A percentile compares a stretch with the other conserved stretches of the same genome.
These are phyloP conservation scores for Melipona bicolor DNA, from an alignment of 2,888 invertebrate genomes.

Conservation along the genomic window DNA sequence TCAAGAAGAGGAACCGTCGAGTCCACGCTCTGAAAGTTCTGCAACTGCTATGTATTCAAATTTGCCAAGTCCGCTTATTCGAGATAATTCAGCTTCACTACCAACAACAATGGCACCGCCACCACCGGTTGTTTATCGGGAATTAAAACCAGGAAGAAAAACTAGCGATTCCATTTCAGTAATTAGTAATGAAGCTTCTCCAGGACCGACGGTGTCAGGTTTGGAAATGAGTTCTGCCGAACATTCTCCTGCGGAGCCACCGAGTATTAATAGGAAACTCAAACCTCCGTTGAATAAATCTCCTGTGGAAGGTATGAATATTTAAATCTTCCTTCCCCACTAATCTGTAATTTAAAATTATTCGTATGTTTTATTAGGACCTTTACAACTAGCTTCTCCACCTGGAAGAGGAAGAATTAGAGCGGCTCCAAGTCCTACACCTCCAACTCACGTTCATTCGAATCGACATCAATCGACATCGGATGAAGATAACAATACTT, in stretches of 20 bases:
- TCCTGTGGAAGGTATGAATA: constrained; percentile 76
- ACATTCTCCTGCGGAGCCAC: constrained; percentile 86
- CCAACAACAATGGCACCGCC: constrained; percentile 84
- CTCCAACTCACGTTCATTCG: constrained; percentile 78
- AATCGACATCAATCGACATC: constrained; percentile 82
- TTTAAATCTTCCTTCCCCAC: not conserved
- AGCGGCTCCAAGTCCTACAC: constrained; percentile 86
- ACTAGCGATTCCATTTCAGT: constrained; percentile 81
- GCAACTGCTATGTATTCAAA: constrained; percentile 86
- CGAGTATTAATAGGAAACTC: constrained; percentile 92
- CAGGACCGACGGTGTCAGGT: constrained; percentile 73
- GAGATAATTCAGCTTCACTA: constrained; percentile 79
- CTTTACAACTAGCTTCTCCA: constrained; percentile 83
- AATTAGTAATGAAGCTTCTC: constrained; percentile 84
- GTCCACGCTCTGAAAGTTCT: constrained; percentile 85
- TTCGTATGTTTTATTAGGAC: constrained; percentile 71
- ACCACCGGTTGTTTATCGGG: constrained; percentile 87
- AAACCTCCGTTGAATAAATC: constrained; percentile 87
- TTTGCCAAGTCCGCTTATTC: constrained; percentile 85
- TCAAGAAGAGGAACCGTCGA: constrained; percentile 83
- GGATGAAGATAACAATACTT: constrained; percentile 84
- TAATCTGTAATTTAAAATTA: not conserved
- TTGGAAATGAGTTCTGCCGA: constrained; percentile 79
- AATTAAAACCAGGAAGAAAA: constrained; percentile 86
- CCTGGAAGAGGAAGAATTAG: constrained; percentile 83